Evolutionary conservation across 2,888 invertebrate genomes (phyloP).

Genomic region (Ormyrus rosae): DNA sequence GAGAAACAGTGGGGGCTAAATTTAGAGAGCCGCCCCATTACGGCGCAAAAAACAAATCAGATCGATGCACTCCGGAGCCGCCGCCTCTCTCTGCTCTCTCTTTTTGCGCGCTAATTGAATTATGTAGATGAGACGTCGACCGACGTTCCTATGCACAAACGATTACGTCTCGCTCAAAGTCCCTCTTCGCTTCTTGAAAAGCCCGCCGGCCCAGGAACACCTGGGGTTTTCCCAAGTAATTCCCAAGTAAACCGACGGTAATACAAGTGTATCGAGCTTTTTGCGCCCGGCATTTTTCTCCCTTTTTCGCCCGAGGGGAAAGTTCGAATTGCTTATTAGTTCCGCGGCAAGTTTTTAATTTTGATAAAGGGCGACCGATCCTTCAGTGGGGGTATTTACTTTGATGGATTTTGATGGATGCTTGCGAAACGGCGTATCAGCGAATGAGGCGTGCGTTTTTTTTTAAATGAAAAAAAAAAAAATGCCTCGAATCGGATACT

Average conservation of each 20-base stretch:
- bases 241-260: conserved; percentile 36
- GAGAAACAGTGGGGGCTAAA: not conserved
- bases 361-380: not conserved
- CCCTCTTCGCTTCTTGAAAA: not conserved
- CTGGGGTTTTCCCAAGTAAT: conserved; percentile 39
- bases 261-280: conserved; percentile 13
- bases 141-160: conserved; percentile 14
- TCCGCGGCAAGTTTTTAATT: conserved; percentile 28
- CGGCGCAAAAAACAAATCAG: conserved; percentile 8
- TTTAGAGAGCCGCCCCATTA: no score
- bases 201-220: conserved; percentile 18
- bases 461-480: no score
- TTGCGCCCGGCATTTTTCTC: not conserved
- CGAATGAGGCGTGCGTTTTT: not conserved
- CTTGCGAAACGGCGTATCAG: not conserved
- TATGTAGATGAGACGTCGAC: conserved; percentile 46
- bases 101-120: conserved; percentile 51
- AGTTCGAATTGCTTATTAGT: not conserved
- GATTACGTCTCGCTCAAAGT: conserved; percentile 26
- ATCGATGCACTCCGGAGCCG: conserved; percentile 28
- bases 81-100: not conserved
- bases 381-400: not conserved
- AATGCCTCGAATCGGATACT: no score
- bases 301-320: not conserved
- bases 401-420: not conserved